phyloP scores from a whole-genome alignment of 2,888 invertebrate genomes.

The Drosophila limbata region DNA sequence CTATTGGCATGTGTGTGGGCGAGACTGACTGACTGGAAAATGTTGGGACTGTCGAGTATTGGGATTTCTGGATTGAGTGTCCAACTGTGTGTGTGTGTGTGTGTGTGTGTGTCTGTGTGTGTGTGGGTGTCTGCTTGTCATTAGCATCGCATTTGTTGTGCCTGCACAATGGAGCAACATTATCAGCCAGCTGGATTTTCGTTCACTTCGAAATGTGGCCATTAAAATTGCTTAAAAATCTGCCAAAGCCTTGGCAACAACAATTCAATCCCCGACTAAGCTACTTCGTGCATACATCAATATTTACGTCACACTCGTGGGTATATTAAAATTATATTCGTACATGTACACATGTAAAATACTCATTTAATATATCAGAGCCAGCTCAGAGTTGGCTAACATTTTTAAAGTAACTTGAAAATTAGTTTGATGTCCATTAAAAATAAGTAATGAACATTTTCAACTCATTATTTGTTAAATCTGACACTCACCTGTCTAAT shows the following conservation, averaged over 20 bases:
- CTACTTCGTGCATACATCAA: neutral
- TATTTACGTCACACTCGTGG: neutral
- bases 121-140: constrained; percentile 58
- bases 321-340: neutral
- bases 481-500: too few relatives aligned
- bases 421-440: too few relatives aligned
- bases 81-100: constrained; percentile 34
- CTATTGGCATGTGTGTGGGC: constrained; percentile 31
- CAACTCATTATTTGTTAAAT: too few relatives aligned
- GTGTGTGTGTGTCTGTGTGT: constrained; percentile 36
- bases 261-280: neutral
- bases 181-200: constrained; percentile 42
- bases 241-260: neutral
- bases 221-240: constrained; percentile 14
- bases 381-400: too few relatives aligned
- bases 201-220: constrained; percentile 2
- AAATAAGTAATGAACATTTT: too few relatives aligned
- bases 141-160: constrained; percentile 74
- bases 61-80: constrained; percentile 42
- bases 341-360: too few relatives aligned
- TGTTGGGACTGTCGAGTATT: constrained; percentile 17
- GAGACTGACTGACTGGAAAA: neutral
- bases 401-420: too few relatives aligned
- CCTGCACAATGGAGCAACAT: constrained; percentile 41
- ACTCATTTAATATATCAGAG: too few relatives aligned